Conservation (phyloP, 2,113 vertebrate species). For the Platycercus adscitus region DNA sequence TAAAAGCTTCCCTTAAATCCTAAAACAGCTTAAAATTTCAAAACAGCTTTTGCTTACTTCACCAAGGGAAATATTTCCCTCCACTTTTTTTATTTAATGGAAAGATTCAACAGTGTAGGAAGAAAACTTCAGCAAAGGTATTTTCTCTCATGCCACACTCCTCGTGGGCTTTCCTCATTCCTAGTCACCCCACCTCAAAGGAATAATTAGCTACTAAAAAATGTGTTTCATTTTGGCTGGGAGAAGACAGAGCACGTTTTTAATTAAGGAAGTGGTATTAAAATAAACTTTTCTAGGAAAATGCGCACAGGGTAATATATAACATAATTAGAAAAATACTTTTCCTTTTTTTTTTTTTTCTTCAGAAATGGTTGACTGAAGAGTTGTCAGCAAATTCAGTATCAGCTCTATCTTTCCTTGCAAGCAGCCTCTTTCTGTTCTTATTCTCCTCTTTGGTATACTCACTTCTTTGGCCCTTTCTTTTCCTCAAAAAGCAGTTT, state of each 20-base stretch:
- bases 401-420: neutral
- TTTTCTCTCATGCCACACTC: neutral
- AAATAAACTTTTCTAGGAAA: constrained; percentile 56
- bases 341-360: neutral
- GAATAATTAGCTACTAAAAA: constrained; percentile 47
- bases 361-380: neutral
- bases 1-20: neutral
- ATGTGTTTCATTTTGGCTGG: constrained; percentile 39
- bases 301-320: neutral
- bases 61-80: neutral
- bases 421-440: neutral
- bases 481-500: neutral
- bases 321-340: constrained; percentile 14
- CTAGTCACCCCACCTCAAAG: constrained; percentile 34
- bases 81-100: neutral
- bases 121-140: neutral
- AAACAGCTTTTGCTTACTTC: neutral
- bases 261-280: constrained; percentile 56
- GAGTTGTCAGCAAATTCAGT: neutral
- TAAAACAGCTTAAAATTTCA: neutral
- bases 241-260: constrained; percentile 60
- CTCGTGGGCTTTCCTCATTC: neutral
- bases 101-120: neutral
- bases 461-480: neutral
- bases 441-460: neutral